phyloP scores from a whole-genome alignment of 2,113 vertebrate genomes.

The Brienomyrus brachyistius region DNA sequence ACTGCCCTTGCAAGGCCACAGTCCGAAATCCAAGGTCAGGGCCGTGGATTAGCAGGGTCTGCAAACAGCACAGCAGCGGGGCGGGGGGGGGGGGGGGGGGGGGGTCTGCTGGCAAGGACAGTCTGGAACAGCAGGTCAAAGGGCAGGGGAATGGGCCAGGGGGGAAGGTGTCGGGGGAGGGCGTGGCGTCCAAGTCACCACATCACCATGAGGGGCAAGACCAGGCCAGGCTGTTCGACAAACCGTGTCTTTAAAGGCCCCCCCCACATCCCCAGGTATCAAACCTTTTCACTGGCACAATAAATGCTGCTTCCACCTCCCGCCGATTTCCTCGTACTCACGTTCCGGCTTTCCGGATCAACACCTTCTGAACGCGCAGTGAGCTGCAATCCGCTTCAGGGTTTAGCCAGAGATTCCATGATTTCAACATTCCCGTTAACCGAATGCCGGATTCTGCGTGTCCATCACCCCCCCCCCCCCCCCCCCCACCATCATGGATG shows the following conservation, averaged over 20 bases:
- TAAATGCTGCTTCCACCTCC: not conserved
- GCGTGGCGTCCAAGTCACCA: slow-evolving; percentile 15
- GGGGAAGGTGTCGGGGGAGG: not conserved
- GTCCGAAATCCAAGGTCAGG: slow-evolving; percentile 65
- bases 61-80: slow-evolving; percentile 46
- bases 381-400: not conserved
- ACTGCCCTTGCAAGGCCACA: slow-evolving; percentile 57
- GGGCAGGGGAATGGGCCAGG: slow-evolving; percentile 17
- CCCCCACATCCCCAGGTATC: not conserved
- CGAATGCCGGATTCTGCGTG: slow-evolving; percentile 50
- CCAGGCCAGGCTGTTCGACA: not conserved
- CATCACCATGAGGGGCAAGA: not conserved
- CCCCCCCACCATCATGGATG: slow-evolving; percentile 46
- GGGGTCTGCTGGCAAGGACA: slow-evolving; percentile 44
- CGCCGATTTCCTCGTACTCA: not conserved
- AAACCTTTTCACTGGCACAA: not conserved
- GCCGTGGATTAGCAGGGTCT: slow-evolving; percentile 67
- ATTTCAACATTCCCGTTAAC: slow-evolving; percentile 42
- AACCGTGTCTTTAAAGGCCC: not conserved
- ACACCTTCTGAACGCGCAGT: not conserved
- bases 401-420: slow-evolving; percentile 32
- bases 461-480: slow-evolving; percentile 3
- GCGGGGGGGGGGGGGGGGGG: slow-evolving; percentile 38
- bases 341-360: slow-evolving; percentile 2
- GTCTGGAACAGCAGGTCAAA: slow-evolving; percentile 54